These are phyloP conservation scores for Pseudomyrmex cubaensis DNA, from an alignment of 1,140 invertebrate genomes.

Conservation along the genomic window DNA sequence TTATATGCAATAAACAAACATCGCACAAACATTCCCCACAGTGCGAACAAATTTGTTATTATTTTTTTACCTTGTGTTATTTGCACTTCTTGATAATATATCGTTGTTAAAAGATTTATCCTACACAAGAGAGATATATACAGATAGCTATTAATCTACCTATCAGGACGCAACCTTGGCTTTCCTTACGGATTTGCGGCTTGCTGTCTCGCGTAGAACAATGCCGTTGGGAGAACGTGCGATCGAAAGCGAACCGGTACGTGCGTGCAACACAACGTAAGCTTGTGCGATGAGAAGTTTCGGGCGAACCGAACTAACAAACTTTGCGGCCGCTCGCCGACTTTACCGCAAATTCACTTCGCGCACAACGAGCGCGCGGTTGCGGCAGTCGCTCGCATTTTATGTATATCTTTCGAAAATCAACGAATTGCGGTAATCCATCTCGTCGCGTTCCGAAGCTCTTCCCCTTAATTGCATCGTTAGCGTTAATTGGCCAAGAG, in stretches of 20 bases:
- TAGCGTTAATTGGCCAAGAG: background rate
- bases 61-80: too few species aligned
- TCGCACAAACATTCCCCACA: too few species aligned
- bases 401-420: slow-evolving; percentile 31
- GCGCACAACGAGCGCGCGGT: slow-evolving; percentile 4
- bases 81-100: background rate
- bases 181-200: slow-evolving; percentile 24
- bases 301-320: slow-evolving; percentile 35
- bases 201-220: background rate
- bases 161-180: background rate
- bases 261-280: slow-evolving; percentile 28
- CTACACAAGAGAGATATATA: too few species aligned
- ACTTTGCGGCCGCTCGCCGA: slow-evolving; percentile 22
- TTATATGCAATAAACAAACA: too few species aligned
- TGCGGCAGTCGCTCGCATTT: slow-evolving; percentile 19
- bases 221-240: slow-evolving; percentile 35
- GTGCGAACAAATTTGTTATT: too few species aligned
- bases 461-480: background rate
- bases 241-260: slow-evolving; percentile 13
- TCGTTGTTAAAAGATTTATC: background rate
- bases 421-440: background rate
- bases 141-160: slow-evolving; percentile 19
- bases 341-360: slow-evolving; percentile 37
- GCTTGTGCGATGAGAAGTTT: slow-evolving; percentile 15
- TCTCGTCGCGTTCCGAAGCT: background rate